phyloP scores from a whole-genome alignment of 2,888 invertebrate genomes.

The Drosophila mimetica region DNA sequence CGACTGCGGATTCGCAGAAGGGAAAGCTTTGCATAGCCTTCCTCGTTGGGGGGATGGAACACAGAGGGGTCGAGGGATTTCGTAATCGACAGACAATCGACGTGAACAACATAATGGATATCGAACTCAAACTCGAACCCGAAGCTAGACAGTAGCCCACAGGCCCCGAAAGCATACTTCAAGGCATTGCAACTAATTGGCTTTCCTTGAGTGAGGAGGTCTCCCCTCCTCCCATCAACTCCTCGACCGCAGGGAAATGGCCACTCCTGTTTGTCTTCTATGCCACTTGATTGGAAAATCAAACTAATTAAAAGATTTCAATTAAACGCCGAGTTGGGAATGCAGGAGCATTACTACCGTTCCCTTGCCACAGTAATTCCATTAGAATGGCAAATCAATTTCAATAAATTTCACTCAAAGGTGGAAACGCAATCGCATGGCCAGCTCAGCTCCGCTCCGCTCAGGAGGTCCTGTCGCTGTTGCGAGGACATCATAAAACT shows the following conservation, averaged over 20 bases:
- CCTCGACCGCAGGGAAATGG: constrained; percentile 29
- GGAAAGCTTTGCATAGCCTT: constrained; percentile 61
- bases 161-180: constrained; percentile 51
- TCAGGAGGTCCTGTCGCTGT: constrained; percentile 4
- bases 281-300: constrained; percentile 80
- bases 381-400: constrained; percentile 80
- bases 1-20: constrained; percentile 4
- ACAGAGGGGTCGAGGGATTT: constrained; percentile 43
- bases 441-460: constrained; percentile 21
- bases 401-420: constrained; percentile 76
- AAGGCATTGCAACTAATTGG: constrained; percentile 78
- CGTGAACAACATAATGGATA: constrained; percentile 75
- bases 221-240: neutral
- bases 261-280: constrained; percentile 40
- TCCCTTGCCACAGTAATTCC: constrained; percentile 65
- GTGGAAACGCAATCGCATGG: constrained; percentile 48
- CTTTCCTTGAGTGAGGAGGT: constrained; percentile 64
- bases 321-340: constrained; percentile 72
- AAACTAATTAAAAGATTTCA: constrained; percentile 83
- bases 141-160: constrained; percentile 38
- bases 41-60: neutral
- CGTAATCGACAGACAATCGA: constrained; percentile 80
- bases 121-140: constrained; percentile 25
- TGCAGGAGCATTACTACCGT: constrained; percentile 29
- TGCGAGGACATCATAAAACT: constrained; percentile 70